Conservation (phyloP, 2,113 vertebrate genomes). For the Mirza zaza region DNA sequence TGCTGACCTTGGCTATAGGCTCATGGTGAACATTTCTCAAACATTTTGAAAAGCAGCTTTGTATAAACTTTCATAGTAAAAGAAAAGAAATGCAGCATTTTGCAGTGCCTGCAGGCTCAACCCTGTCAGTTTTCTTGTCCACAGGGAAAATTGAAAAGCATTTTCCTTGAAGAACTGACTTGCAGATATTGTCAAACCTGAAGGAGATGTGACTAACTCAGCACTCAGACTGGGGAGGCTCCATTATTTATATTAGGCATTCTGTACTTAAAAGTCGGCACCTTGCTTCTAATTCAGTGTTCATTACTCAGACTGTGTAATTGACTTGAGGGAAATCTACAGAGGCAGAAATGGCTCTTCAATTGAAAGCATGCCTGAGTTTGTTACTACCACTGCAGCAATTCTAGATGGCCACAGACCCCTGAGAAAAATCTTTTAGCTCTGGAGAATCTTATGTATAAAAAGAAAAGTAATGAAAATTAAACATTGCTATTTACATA, state of each 20-base stretch:
- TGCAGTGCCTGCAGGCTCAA: background rate
- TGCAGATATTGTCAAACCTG: background rate
- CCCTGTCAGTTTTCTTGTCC: background rate
- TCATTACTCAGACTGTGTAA: background rate
- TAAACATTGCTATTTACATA: background rate
- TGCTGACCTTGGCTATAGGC: background rate
- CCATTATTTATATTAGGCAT: background rate
- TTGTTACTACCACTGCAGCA: background rate
- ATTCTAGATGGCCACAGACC: background rate
- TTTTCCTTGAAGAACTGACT: constrained; percentile 15
- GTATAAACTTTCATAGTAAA: background rate
- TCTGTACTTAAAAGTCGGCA: background rate
- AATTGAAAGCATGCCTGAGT: background rate
- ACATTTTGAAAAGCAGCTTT: background rate
- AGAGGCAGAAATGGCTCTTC: background rate
- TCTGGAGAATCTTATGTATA: background rate
- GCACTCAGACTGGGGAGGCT: too few species aligned
- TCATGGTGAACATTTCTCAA: background rate
- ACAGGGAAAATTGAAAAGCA: background rate
- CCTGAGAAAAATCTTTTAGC: background rate
- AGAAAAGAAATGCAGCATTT: background rate
- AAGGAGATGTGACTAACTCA: background rate
- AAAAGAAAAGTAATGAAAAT: background rate
- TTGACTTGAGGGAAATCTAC: background rate
- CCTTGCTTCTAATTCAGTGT: too few species aligned